Percentiles rank a stretch among this genome's conserved stretches.
These are phyloP conservation scores for Theonella swinhoei DNA, from an alignment of 37 sponge, comb jelly and placozoan genomes.

Conservation along the genomic window DNA sequence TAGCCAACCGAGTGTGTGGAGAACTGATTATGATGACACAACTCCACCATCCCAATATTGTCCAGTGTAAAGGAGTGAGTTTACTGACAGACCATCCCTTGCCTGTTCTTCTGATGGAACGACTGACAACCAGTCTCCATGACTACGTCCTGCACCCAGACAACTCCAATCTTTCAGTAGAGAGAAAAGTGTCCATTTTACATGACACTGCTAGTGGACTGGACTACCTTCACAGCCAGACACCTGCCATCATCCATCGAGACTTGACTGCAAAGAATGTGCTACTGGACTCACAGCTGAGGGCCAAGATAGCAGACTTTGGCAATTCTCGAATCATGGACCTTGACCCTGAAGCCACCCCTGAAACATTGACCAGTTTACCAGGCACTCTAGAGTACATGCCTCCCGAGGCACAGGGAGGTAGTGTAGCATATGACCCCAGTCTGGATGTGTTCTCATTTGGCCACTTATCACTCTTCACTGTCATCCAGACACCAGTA, in stretches of 20 bases:
- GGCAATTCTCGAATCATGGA: constrained; percentile 22
- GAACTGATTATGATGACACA: too few species aligned
- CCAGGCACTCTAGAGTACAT: constrained; percentile 26
- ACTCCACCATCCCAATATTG: too few species aligned
- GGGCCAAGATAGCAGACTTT: constrained; percentile 24
- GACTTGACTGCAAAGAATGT: constrained; percentile 33
- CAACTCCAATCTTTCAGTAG: neutral
- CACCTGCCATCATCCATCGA: constrained; percentile 27
- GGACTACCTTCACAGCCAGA: constrained; percentile 14
- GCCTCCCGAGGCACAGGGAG: constrained; percentile 27
- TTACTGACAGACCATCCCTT: neutral
- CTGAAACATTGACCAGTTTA: neutral
- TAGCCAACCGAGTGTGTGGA: too few species aligned
- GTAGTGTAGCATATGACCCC: neutral
- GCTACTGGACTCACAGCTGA: constrained; percentile 6
- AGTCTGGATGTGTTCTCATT: constrained; percentile 34
- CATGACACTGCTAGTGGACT: constrained; percentile 15
- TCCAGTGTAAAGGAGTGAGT: too few species aligned
- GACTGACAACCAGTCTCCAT: constrained; percentile 7
- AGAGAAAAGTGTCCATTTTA: constrained; percentile 11
- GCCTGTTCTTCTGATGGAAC: constrained; percentile 28
- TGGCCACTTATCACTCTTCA: too few species aligned
- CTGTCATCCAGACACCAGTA: too few species aligned
- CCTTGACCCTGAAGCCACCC: neutral
- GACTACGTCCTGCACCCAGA: neutral